Conservation (phyloP, 2,797 vertebrate genomes). For the Neopelma chrysocephalum region DNA sequence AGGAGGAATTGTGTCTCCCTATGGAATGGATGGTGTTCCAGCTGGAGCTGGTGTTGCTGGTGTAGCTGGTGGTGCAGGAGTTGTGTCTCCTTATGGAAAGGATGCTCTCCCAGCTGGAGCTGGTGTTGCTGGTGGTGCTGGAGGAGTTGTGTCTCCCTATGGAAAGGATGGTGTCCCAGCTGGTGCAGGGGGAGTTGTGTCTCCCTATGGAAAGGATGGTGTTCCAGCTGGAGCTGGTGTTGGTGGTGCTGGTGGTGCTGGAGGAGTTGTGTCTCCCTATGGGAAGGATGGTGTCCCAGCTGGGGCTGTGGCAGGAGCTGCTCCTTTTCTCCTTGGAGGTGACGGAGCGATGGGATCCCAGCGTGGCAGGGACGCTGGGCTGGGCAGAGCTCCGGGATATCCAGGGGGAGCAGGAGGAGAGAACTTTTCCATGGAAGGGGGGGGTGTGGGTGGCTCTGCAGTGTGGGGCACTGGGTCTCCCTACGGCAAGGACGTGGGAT, state of each 20-base stretch:
- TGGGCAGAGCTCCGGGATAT: not conserved
- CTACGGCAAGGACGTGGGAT: not conserved
- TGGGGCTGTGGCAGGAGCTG: not conserved
- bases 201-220: not conserved
- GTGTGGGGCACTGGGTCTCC: not conserved
- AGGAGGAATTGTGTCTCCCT: fast-evolving
- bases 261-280: fast-evolving
- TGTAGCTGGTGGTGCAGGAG: too few relatives aligned
- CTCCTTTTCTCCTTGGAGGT: not conserved
- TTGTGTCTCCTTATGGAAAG: fast-evolving
- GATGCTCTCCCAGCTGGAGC: not conserved
- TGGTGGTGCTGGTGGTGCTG: not conserved
- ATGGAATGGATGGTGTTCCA: not conserved
- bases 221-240: fast-evolving
- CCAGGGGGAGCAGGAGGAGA: not conserved
- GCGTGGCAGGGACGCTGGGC: not conserved
- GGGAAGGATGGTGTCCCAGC: not conserved
- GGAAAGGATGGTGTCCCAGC: not conserved
- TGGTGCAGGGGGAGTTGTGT: fast-evolving
- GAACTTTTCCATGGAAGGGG: not conserved
- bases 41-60: fast-evolving
- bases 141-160: not conserved
- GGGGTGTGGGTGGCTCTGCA: not conserved
- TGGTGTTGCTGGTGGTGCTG: fast-evolving
- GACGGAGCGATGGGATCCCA: not conserved